A percentile compares a stretch with the other conserved stretches of the same genome.
Conservation (phyloP, 2,113 vertebrate genomes). For the Phylloscopus trochiloides region DNA sequence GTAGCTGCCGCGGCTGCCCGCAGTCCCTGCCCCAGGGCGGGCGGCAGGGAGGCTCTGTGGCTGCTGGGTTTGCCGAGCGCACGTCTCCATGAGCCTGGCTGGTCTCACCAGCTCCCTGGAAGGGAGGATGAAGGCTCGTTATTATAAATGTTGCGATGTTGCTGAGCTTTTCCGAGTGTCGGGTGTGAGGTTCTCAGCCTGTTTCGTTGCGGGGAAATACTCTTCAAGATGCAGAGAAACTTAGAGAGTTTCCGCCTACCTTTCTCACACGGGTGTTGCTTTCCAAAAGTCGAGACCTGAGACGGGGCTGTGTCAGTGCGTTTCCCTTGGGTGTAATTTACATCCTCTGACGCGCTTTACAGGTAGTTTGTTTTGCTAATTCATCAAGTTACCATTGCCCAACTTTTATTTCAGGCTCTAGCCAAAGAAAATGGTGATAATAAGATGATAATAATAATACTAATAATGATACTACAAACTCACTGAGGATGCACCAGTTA, state of each 20-base stretch:
- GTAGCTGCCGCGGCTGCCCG: not conserved
- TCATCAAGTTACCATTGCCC: not conserved
- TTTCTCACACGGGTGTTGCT: not conserved
- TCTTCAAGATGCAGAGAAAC: not conserved
- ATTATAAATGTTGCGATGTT: not conserved
- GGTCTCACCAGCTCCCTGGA: not conserved
- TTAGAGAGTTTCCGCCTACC: not conserved
- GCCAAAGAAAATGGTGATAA: not conserved
- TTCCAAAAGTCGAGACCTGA: not conserved
- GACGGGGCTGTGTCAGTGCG: not conserved
- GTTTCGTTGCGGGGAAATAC: not conserved
- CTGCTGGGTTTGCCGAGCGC: not conserved
- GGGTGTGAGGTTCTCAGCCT: not conserved
- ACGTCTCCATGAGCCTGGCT: not conserved
- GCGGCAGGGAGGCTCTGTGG: not conserved
- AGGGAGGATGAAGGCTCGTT: not conserved
- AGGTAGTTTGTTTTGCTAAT: not conserved
- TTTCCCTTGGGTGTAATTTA: not conserved
- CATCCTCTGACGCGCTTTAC: not conserved
- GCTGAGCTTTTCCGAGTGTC: not conserved
- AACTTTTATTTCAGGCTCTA: not conserved
- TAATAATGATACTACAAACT: not conserved
- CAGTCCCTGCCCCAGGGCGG: not conserved
- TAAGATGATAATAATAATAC: no score
- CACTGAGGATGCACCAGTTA: not conserved